These are phyloP conservation scores for Conopomorpha cramerella DNA, from an alignment of 1,140 invertebrate genomes.

Conservation along the genomic window DNA sequence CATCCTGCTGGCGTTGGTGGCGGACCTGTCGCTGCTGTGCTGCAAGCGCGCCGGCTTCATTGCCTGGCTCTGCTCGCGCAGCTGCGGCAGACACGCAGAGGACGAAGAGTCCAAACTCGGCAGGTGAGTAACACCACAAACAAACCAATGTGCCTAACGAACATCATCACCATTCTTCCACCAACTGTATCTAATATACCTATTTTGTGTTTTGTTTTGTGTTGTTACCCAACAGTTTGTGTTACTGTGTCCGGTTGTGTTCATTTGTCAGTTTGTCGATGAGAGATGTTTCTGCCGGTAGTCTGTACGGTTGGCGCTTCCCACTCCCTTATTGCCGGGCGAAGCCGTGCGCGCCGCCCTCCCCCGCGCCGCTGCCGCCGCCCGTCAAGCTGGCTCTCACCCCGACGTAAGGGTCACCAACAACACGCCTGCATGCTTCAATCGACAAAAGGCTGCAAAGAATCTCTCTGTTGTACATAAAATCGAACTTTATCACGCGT, in stretches of 20 bases:
- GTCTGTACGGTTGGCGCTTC: conserved; percentile 92
- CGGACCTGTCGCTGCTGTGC: conserved; percentile 79
- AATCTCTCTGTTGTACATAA: no score
- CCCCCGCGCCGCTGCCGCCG: conserved; percentile 74
- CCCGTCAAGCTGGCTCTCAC: conserved; percentile 73
- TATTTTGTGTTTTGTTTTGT: conserved; percentile 7
- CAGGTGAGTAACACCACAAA: no score
- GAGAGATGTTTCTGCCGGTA: conserved; percentile 66
- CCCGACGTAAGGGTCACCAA: conserved; percentile 63
- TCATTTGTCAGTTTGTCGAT: no score
- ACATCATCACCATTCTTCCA: no score
- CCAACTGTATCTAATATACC: no score
- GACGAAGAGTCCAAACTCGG: conserved; percentile 81
- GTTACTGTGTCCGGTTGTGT: conserved; percentile 11
- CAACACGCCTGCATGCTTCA: conserved; percentile 47
- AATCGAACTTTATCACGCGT: no score
- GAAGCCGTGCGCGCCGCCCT: conserved; percentile 73
- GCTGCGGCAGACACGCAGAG: conserved; percentile 70
- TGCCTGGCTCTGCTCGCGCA: conserved; percentile 70
- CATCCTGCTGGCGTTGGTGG: conserved; percentile 73
- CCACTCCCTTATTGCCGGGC: conserved; percentile 90
- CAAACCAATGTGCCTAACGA: no score
- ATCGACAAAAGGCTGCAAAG: no score
- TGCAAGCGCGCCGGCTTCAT: conserved; percentile 71
- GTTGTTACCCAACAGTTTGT: conserved; percentile 11